Base-by-base conservation (phyloP, 2,113 vertebrate genomes). In the Rhynchomys soricoides region DNA sequence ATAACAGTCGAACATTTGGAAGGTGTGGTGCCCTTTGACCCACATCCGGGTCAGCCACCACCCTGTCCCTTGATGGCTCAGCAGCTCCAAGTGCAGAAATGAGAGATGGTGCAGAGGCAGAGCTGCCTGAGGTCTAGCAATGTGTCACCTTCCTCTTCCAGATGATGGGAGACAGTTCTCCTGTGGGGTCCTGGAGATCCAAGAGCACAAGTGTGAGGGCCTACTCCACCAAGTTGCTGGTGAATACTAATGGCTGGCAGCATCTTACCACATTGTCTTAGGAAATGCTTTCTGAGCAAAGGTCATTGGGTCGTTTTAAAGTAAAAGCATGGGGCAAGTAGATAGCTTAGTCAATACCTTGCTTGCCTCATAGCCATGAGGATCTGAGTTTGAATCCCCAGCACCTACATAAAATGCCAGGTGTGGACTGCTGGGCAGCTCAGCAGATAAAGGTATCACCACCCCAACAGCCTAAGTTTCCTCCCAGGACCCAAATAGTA, bases 151-250 rank as follows among this genome's bases (percentile, higher is more conserved):
- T 34, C 64, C 48, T 37, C 13, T 26, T 31, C 75, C 75, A 15
- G 13, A 12, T 10, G 3, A 15, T 1, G 12, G 15, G 17, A 52
- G 31, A 0, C 24, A 21, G 13, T 37, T 21, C 0, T 17, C 34
- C 64, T 34, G 37, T 2, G 2, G 43, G 40, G n/a, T 2, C 57
- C 57, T 0, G 0, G 26, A 71, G 0, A 9, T 19, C 45, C 68
- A 5, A 16, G 34, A 11, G 50, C n/a, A 26, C 52, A 89, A 40
- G 4, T 29, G 37, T 15, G 17, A 45, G 16, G 6, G 5, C 31
- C 15, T 68, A 45, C 8, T 15, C 7, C 0, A 8, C 94, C 40
- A 2, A n/a, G 40, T 34, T 62, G 55, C 55, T 19, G 13, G 29
- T 17, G n/a, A 37, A 26, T 12, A 1, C 1, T 16, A 37, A 8